phyloP scores from a whole-genome alignment of 1,140 invertebrate species.

The Chlorops oryzae region DNA sequence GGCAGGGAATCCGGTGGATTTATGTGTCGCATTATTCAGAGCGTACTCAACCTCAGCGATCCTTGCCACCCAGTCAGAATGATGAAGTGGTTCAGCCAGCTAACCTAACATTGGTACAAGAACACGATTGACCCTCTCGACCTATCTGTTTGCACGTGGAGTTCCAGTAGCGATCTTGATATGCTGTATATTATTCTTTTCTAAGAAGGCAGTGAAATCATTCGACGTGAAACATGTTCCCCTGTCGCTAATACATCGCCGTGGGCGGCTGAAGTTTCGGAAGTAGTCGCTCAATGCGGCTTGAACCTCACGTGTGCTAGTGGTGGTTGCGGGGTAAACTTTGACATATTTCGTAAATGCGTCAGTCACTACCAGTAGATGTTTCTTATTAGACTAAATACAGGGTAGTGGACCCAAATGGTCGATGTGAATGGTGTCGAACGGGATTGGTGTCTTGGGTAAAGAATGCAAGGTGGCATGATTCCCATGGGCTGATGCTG shows the following conservation, averaged over 20 bases:
- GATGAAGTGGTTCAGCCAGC: slow-evolving; percentile 2
- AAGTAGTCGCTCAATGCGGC: slow-evolving; percentile 18
- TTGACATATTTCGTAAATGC: neutral
- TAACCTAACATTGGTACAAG: slow-evolving; percentile 12
- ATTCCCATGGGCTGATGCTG: neutral
- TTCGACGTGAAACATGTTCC: neutral
- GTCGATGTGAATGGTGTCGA: neutral
- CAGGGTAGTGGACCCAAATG: slow-evolving; percentile 3
- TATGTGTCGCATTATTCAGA: slow-evolving; percentile 6
- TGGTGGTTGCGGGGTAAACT: slow-evolving; percentile 9
- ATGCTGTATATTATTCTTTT: slow-evolving; percentile 5
- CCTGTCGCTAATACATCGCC: neutral
- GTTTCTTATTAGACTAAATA: slow-evolving; percentile 4
- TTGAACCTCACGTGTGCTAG: slow-evolving; percentile 22
- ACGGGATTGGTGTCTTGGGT: neutral
- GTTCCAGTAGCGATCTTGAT: neutral
- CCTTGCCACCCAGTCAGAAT: slow-evolving; percentile 6
- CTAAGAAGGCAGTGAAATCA: neutral
- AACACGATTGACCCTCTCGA: slow-evolving; percentile 1
- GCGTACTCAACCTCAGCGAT: slow-evolving; percentile 5
- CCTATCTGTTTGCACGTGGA: neutral
- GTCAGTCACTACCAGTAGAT: slow-evolving; percentile 2
- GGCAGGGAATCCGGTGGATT: neutral
- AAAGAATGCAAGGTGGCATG: neutral
- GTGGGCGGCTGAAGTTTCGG: slow-evolving; percentile 9